Conservation (phyloP, 2,113 vertebrate species). For the Pavo muticus region DNA sequence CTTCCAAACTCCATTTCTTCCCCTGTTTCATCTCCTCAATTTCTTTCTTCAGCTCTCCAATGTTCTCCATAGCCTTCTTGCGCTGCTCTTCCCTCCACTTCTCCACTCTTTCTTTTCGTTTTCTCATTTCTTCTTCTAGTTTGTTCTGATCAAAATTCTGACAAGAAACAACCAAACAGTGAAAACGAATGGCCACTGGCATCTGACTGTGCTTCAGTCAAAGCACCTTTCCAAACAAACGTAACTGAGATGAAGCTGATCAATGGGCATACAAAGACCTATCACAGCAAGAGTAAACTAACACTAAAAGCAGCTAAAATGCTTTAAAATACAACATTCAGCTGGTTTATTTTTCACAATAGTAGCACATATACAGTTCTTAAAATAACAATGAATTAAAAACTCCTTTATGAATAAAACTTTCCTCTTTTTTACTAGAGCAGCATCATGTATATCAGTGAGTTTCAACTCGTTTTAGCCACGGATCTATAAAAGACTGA, state of each 20-base stretch:
- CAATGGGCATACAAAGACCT: not conserved
- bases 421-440: not conserved
- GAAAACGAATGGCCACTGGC: not conserved
- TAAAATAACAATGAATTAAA: not conserved
- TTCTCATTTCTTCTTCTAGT: conserved; percentile 98
- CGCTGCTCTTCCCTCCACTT: conserved; percentile 98
- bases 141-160: conserved; percentile 99
- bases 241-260: not conserved
- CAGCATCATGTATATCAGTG: not conserved
- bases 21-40: conserved; percentile 98
- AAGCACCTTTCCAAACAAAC: not conserved
- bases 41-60: conserved; percentile 96
- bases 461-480: not conserved
- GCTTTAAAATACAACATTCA: not conserved
- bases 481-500: not conserved
- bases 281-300: not conserved
- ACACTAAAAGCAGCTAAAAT: not conserved
- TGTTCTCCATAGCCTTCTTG: conserved; percentile 97
- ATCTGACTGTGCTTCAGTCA: not conserved
- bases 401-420: not conserved
- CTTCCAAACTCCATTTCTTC: conserved; percentile 98
- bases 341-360: not conserved
- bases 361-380: not conserved
- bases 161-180: not conserved
- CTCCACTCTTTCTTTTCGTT: conserved; percentile 97